These are phyloP conservation scores for Pitangus sulphuratus DNA, from an alignment of 2,797 vertebrate genomes.

Conservation along the genomic window DNA sequence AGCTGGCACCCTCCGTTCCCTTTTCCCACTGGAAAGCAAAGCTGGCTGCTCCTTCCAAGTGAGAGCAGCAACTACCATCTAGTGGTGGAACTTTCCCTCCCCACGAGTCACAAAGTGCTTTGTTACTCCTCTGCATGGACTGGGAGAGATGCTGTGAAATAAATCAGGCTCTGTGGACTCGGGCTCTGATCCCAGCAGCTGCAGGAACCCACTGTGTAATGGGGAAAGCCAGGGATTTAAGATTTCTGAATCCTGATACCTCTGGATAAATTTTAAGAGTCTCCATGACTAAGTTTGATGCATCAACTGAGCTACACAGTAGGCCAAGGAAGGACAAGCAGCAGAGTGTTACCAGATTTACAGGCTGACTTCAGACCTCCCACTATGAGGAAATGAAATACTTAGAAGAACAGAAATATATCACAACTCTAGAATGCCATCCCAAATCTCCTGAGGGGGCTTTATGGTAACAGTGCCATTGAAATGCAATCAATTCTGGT, in stretches of 20 bases:
- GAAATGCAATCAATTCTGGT: not conserved
- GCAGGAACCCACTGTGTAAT: not conserved
- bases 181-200: not conserved
- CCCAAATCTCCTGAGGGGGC: not conserved
- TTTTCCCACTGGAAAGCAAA: not conserved
- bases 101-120: not conserved
- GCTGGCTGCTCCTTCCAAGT: not conserved
- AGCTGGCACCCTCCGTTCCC: not conserved
- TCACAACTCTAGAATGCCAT: not conserved
- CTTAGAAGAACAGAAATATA: not conserved
- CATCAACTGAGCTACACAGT: not conserved
- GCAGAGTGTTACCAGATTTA: not conserved
- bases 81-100: slow-evolving; percentile 2
- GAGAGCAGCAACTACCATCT: slow-evolving; percentile 48
- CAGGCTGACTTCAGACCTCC: not conserved
- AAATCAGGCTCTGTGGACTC: not conserved
- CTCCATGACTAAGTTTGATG: not conserved
- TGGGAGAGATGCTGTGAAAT: not conserved
- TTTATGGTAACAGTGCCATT: not conserved
- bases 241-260: not conserved
- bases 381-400: not conserved
- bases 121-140: not conserved
- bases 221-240: not conserved
- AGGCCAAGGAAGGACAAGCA: not conserved
- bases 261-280: not conserved